phyloP scores from a whole-genome alignment of 1,140 invertebrate species.

The Drosophila orena region DNA sequence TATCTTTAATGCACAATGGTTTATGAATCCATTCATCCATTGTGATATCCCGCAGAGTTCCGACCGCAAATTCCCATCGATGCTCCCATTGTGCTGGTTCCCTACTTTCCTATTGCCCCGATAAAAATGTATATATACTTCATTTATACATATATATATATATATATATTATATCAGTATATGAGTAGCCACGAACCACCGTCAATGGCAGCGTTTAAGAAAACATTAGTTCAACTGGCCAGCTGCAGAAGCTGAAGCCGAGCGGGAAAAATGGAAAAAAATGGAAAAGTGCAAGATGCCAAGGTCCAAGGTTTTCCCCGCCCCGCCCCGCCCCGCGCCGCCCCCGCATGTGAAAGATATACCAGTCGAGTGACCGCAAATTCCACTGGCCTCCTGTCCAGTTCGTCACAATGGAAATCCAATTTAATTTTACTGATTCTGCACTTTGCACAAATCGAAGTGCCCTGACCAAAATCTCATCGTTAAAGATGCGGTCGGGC shows the following conservation, averaged over 20 bases:
- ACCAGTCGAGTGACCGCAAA: conserved; percentile 37
- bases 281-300: conserved; percentile 3
- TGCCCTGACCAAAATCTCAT: conserved; percentile 61
- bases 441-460: conserved; percentile 79
- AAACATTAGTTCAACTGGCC: conserved; percentile 67
- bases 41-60: conserved; percentile 38
- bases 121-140: not conserved
- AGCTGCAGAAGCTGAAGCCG: conserved; percentile 29
- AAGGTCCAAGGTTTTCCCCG: conserved; percentile 4
- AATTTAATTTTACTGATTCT: conserved; percentile 82
- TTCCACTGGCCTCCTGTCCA: conserved; percentile 59
- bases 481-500: conserved; percentile 56
- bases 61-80: conserved; percentile 40
- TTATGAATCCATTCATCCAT: conserved; percentile 23
- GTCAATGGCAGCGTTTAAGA: conserved; percentile 66
- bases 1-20: conserved; percentile 14
- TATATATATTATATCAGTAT: not conserved
- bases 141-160: no score
- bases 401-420: conserved; percentile 81
- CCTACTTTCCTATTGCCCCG: not conserved
- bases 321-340: no score
- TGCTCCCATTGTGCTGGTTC: conserved; percentile 21
- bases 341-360: conserved; percentile 47
- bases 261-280: not conserved
- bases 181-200: conserved; percentile 9